Evolutionary conservation across 2,797 vertebrate species (phyloP), one percentile per base, ranked within the genome.

Genomic region (Sternarchorhynchus goeldii): DNA sequence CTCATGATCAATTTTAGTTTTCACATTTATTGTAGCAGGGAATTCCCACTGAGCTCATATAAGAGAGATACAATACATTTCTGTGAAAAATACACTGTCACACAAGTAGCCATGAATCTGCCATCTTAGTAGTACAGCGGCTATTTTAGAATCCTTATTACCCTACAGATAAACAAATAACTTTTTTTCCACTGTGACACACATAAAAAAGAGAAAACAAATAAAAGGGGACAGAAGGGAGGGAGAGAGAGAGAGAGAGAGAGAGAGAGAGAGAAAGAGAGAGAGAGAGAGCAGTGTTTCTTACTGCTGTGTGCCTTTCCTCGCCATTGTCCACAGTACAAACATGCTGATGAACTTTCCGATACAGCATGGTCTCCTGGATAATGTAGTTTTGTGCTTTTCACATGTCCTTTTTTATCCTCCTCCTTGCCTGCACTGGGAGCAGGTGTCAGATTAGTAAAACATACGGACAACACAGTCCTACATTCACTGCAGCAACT

Each of bases 11-110:
- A 73, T 66, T 78, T 29, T 58, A 39, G 55, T 78, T 68, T 20
- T 16, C 21, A 71, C 31, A 53, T 71, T 72, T 72, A 50, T 70
- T 56, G 41, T 55, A 70, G 14, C 68, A 29, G 12, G 25, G 21
- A 45, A 73, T 66, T 73, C 62, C 68, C 65, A 57, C 55, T 2
- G 25, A 78, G 69, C 50, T 78, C 53, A 65, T 63, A 57, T 53
- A 29, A 64, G 17, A 7, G 5, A n/a, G 31, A 64, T 17, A 36
- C 34, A 34, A 64, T 64, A 17, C 21, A 6, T 2, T 20, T 66
- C 25, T 21, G 17, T 20, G 39, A 20, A 41, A 18, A 21, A 45
- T 12, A 66, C 34, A 66, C 64, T 66, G 36, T 66, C 64, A 58
- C n/a, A 39, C 50, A 70, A 57, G 59, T 53, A 70, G 66, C 7